These are phyloP conservation scores for Camponotus floridanus DNA, from an alignment of 1,140 invertebrate genomes.

Conservation along the genomic window DNA sequence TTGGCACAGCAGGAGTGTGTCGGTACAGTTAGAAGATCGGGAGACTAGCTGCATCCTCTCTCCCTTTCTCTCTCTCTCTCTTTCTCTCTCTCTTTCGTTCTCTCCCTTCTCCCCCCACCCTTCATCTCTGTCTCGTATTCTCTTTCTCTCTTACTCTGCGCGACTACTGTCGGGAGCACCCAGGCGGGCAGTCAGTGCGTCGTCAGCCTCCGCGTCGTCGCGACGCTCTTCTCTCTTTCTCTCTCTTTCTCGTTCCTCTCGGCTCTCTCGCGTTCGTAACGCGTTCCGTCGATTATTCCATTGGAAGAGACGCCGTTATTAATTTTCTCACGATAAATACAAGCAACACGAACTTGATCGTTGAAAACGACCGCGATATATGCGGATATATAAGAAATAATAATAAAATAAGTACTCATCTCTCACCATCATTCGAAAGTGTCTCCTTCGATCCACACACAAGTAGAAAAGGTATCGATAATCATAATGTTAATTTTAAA, in stretches of 20 bases:
- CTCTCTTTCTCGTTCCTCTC: slow-evolving; percentile 49
- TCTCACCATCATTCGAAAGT: slow-evolving; percentile 2
- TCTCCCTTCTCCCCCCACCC: slow-evolving; percentile 38
- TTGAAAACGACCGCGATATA: neutral
- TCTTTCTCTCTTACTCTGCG: slow-evolving; percentile 48
- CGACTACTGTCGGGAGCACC: slow-evolving; percentile 67
- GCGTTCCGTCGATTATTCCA: slow-evolving; percentile 43
- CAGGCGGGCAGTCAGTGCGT: slow-evolving; percentile 82
- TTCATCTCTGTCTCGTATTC: slow-evolving; percentile 31
- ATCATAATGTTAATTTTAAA: neutral
- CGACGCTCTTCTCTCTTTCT: slow-evolving; percentile 73
- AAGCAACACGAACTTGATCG: neutral
- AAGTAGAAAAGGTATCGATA: slow-evolving; percentile 1
- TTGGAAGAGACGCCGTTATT: slow-evolving; percentile 44
- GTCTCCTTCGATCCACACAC: slow-evolving; percentile 9
- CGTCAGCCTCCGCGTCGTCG: slow-evolving; percentile 83
- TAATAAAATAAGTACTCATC: slow-evolving; percentile 18
- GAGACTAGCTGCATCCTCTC: slow-evolving; percentile 56
- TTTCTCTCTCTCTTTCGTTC: slow-evolving; percentile 2
- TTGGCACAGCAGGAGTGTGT: slow-evolving; percentile 69
- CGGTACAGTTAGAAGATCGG: slow-evolving; percentile 66
- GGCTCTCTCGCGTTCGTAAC: slow-evolving; percentile 29
- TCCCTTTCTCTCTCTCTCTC: neutral
- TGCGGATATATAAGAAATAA: neutral
- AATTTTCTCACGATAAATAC: slow-evolving; percentile 33